Percentiles rank a stretch among this genome's conserved stretches.
Evolutionary conservation across 1,140 invertebrate species (phyloP).

Genomic region (Lepeophtheirus salmonis): DNA sequence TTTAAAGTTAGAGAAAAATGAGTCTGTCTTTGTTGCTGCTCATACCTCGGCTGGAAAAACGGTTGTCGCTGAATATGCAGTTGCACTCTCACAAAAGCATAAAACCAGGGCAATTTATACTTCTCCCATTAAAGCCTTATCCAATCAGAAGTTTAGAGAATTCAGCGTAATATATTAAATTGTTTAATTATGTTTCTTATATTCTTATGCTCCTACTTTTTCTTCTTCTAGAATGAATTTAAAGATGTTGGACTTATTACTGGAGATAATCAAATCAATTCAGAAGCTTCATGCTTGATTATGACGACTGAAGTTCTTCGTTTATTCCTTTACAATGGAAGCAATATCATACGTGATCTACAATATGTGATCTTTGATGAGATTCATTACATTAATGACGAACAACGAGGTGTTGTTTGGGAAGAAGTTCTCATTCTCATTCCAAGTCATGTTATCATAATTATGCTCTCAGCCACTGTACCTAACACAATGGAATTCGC

Average conservation of each 20-base stretch:
- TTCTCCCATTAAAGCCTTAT: slow-evolving; percentile 95
- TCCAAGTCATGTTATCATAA: slow-evolving; percentile 79
- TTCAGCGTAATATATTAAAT: slow-evolving; percentile 55
- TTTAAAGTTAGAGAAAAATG: slow-evolving; percentile 88
- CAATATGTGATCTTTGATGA: slow-evolving; percentile 99
- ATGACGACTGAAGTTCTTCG: slow-evolving; percentile 99
- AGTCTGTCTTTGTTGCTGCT: slow-evolving; percentile 93
- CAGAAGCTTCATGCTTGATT: slow-evolving; percentile 78
- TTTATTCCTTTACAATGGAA: slow-evolving; percentile 90
- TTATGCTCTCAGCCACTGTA: slow-evolving; percentile 93
- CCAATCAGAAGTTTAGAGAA: slow-evolving; percentile 97
- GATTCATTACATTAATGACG: slow-evolving; percentile 97
- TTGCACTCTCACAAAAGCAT: slow-evolving; percentile 75
- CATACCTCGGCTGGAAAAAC: slow-evolving; percentile 99
- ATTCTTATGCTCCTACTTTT: slow-evolving; percentile 30
- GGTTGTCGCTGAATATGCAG: slow-evolving; percentile 95
- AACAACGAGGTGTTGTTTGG: slow-evolving; percentile 96
- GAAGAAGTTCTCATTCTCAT: slow-evolving; percentile 94
- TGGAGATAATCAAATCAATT: slow-evolving; percentile 88
- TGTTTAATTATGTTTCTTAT: not conserved
- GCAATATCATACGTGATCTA: slow-evolving; percentile 79
- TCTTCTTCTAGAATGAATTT: slow-evolving; percentile 40
- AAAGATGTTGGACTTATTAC: slow-evolving; percentile 85
- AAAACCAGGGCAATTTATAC: slow-evolving; percentile 90
- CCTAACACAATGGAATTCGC: slow-evolving; percentile 92